Evolutionary conservation across 2,113 vertebrate genomes (phyloP).

Genomic region (Aphyosemion australe): DNA sequence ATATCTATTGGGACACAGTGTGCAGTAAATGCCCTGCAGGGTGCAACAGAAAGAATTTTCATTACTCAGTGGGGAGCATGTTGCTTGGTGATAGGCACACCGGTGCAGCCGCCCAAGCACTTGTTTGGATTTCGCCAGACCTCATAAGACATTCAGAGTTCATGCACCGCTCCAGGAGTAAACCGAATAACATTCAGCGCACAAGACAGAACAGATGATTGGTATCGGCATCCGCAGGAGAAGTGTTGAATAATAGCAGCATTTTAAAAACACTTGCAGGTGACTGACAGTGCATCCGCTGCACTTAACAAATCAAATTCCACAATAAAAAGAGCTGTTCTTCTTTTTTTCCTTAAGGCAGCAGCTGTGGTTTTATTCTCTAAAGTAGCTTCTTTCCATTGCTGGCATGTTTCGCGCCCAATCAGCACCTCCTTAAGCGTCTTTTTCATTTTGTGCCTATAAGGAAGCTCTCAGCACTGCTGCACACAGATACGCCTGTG

Average conservation of each 20-base stretch:
- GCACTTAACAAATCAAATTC: conserved; percentile 29
- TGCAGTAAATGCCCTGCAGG: conserved; percentile 36
- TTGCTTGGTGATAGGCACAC: conserved; percentile 11
- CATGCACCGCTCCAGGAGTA: not conserved
- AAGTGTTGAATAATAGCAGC: conserved; percentile 14
- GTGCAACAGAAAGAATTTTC: conserved; percentile 28
- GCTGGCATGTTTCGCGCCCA: conserved; percentile 4
- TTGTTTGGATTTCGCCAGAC: conserved; percentile 19
- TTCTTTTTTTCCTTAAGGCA: not conserved
- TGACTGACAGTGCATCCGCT: conserved; percentile 2
- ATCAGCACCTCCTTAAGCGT: conserved; percentile 2
- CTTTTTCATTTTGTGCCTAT: not conserved
- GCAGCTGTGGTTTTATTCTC: conserved; percentile 38
- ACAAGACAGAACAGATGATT: not conserved
- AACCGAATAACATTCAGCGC: not conserved
- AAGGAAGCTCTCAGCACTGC: conserved; percentile 13
- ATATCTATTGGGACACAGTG: conserved; percentile 18
- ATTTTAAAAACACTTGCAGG: conserved; percentile 12
- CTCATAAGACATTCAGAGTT: conserved; percentile 20
- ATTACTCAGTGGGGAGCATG: conserved; percentile 23
- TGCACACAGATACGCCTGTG: conserved; percentile 11
- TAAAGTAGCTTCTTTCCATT: conserved; percentile 24
- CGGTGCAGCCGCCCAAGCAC: conserved; percentile 7
- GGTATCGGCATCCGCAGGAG: conserved; percentile 3
- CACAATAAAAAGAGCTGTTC: not conserved